These are phyloP conservation scores for Tipula helvola DNA, from an alignment of 2,888 invertebrate species.

Conservation along the genomic window DNA sequence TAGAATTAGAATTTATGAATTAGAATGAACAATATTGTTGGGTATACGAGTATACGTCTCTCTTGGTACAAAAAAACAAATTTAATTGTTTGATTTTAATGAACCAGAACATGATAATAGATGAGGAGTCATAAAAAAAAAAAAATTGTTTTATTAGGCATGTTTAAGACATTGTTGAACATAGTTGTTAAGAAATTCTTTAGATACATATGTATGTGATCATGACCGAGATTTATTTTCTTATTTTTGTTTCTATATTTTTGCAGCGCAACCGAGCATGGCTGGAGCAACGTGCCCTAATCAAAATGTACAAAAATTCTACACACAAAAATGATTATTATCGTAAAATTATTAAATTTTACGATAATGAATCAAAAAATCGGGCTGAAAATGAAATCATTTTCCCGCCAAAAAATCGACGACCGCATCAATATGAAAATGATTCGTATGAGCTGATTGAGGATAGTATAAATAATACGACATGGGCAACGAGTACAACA, in stretches of 20 bases:
- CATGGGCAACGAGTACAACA: background rate
- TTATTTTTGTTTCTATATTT: background rate
- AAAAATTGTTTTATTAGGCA: background rate
- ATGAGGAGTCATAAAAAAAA: background rate
- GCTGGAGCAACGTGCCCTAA: background rate
- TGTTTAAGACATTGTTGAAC: background rate
- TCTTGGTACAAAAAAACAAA: background rate
- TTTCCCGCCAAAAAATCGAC: background rate
- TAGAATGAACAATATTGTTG: background rate
- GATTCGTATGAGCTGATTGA: background rate
- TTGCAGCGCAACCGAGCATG: conserved; percentile 5
- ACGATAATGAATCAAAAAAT: background rate
- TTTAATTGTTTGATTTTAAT: conserved; percentile 4
- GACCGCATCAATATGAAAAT: background rate
- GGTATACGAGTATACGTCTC: background rate
- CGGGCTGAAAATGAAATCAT: background rate
- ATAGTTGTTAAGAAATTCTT: background rate
- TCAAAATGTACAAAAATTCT: background rate
- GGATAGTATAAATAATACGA: background rate
- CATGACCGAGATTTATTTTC: background rate
- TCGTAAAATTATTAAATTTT: background rate
- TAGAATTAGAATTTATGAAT: conserved; percentile 4
- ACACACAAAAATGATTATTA: background rate
- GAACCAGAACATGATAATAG: conserved; percentile 4
- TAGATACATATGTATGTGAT: background rate